These are phyloP conservation scores for Habropoda laboriosa DNA, from an alignment of 1,140 invertebrate genomes.

Conservation along the genomic window DNA sequence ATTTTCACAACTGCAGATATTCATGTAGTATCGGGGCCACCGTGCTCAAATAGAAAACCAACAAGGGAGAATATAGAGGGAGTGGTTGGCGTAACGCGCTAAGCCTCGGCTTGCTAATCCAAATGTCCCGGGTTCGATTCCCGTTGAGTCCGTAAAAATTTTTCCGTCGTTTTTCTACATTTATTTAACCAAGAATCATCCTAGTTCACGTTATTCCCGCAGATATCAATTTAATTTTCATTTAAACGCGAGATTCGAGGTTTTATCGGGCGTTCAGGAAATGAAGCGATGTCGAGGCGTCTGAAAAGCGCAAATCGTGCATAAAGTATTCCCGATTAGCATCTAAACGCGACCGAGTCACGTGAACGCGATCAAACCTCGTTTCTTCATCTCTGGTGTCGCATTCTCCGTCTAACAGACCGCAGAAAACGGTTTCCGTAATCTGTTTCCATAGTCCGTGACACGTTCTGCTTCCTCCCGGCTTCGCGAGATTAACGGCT, in stretches of 20 bases:
- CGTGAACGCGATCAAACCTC: conserved; percentile 30
- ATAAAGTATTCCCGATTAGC: conserved; percentile 20
- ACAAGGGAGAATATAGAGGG: too few species aligned
- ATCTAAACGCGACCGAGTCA: conserved; percentile 23
- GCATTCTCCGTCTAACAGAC: not conserved
- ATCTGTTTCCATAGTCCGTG: not conserved
- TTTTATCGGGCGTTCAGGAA: not conserved
- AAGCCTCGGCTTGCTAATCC: too few species aligned
- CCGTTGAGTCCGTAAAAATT: too few species aligned
- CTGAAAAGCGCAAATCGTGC: not conserved
- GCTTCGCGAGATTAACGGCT: conserved; percentile 15
- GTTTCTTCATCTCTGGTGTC: not conserved
- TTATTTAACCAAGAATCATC: too few species aligned
- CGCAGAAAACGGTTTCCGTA: not conserved
- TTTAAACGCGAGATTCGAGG: not conserved
- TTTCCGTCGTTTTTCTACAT: too few species aligned
- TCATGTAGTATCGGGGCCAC: too few species aligned
- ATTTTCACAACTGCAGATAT: too few species aligned
- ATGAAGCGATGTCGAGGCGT: not conserved
- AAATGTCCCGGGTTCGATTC: too few species aligned
- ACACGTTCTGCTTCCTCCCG: conserved; percentile 20
- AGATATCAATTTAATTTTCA: not conserved
- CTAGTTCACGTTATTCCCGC: too few species aligned
- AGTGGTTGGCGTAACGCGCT: too few species aligned
- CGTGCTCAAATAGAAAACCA: too few species aligned